Base-by-base conservation (phyloP, 1,140 invertebrate genomes). In the Cotesia chilonis region DNA sequence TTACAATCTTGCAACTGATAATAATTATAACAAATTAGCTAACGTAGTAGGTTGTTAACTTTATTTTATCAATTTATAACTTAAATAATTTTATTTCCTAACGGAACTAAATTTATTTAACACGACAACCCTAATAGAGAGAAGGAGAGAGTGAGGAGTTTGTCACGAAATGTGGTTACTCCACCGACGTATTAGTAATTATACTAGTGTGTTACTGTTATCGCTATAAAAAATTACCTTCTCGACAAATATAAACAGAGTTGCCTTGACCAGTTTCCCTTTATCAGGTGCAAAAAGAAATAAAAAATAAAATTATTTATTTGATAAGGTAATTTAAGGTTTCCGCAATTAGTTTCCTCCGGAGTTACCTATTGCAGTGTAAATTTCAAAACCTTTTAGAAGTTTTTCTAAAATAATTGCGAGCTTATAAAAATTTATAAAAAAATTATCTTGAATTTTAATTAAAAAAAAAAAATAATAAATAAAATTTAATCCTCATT, bases 101-200 rank as follows among this genome's bases (percentile, higher is more conserved):
- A 9, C 5, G 54, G n/a, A 57, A 7, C n/a, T 12, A 57, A 57
- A 12, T 57, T 57, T n/a, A 17, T 20, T 14, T 57, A 20, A 57
- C 20, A 57, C 54, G 54, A 57, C 54, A 57, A 17, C 54, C 20
- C 9, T 28, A 2, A 1, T 28, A 28, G 12, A 57, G n/a, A 57
- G 20, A 47, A 47, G 9, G 38, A 47, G 41, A 47, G 41, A 47
- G 41, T 47, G 41, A 47, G 6, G 28, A 61, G n/a, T 61, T 61
- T 37, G 37, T 64, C 61, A 64, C 61, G 61, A 64, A 64, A 64
- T 64, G 37, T 14, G 61, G 12, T 55, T 64, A 12, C 60, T 35
- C 60, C 35, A 12, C 37, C n/a, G 37, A 64, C 36, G 5, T 64
- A 28, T 4, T 17, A n/a, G 9, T 37, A 37, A 64, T 41, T 37